Percentiles rank a stretch among this genome's conserved stretches.
Evolutionary conservation across 2,888 invertebrate genomes (phyloP).

Genomic region (Meliscaeva auricollis): DNA sequence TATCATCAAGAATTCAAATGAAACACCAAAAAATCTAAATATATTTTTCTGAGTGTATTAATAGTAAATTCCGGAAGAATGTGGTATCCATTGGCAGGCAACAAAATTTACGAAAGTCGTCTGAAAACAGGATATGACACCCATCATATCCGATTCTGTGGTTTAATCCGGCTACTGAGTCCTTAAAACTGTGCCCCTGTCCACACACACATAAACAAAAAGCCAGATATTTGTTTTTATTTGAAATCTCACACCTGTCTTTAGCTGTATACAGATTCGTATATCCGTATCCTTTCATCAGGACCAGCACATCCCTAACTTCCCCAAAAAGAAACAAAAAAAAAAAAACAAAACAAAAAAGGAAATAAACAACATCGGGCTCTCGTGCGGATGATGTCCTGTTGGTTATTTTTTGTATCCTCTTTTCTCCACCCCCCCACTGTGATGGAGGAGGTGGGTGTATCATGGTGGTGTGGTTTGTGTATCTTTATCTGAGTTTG

Average conservation of each 20-base stretch:
- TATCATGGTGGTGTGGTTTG: constrained; percentile 51
- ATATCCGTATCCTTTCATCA: constrained; percentile 11
- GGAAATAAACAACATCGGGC: not conserved
- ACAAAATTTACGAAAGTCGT: constrained; percentile 30
- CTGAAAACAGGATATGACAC: constrained; percentile 70
- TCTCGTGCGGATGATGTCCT: constrained; percentile 23
- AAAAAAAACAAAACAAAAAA: not conserved
- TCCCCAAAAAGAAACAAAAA: not conserved
- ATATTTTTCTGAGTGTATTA: constrained; percentile 7
- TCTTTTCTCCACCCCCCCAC: not conserved
- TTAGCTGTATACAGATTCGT: not conserved
- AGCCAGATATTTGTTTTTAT: constrained; percentile 66
- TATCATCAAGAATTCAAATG: too few relatives aligned
- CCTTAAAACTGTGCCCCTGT: constrained; percentile 59
- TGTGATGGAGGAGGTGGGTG: constrained; percentile 32
- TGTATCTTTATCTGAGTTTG: constrained; percentile 69
- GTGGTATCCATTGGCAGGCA: not conserved
- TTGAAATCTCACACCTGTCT: constrained; percentile 72
- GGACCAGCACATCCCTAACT: not conserved
- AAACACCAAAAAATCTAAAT: too few relatives aligned
- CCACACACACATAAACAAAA: not conserved
- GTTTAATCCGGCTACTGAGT: constrained; percentile 55
- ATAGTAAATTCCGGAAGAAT: not conserved
- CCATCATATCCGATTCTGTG: constrained; percentile 72
- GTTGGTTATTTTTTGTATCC: constrained; percentile 30